Conservation (phyloP, 2,888 invertebrate species). For the Digitonthophagus gazella region DNA sequence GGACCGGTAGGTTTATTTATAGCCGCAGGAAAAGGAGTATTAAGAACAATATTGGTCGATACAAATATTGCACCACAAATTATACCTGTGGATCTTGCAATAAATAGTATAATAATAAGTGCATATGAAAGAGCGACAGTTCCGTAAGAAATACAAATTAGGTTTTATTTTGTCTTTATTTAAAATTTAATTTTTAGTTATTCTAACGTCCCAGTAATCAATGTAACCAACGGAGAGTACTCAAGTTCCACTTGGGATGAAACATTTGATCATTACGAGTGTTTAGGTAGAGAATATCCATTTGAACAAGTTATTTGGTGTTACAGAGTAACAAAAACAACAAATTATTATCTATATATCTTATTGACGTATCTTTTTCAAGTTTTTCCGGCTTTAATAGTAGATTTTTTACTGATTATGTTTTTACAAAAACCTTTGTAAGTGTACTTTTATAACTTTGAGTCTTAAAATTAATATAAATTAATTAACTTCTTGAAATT, state of each 20-base stretch:
- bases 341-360: constrained; percentile 61
- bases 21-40: too few species aligned
- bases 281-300: constrained; percentile 63
- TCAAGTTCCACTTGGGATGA: constrained; percentile 65
- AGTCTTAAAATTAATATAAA: not conserved
- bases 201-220: constrained; percentile 20
- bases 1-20: too few species aligned
- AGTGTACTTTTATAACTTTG: constrained; percentile 48
- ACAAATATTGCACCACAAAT: too few species aligned
- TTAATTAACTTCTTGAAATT: too few species aligned
- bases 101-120: too few species aligned
- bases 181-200: too few species aligned
- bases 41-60: too few species aligned
- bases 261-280: constrained; percentile 59
- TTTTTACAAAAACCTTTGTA: constrained; percentile 70
- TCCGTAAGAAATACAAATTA: too few species aligned
- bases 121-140: too few species aligned
- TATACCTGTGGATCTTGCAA: too few species aligned
- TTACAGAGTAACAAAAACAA: constrained; percentile 67
- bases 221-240: constrained; percentile 9
- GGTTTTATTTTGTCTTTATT: too few species aligned
- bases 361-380: constrained; percentile 67
- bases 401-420: constrained; percentile 65
- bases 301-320: constrained; percentile 73
- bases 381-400: constrained; percentile 68